Base-by-base conservation (phyloP, 2,113 vertebrate genomes). In the Reinhardtius hippoglossoides region DNA sequence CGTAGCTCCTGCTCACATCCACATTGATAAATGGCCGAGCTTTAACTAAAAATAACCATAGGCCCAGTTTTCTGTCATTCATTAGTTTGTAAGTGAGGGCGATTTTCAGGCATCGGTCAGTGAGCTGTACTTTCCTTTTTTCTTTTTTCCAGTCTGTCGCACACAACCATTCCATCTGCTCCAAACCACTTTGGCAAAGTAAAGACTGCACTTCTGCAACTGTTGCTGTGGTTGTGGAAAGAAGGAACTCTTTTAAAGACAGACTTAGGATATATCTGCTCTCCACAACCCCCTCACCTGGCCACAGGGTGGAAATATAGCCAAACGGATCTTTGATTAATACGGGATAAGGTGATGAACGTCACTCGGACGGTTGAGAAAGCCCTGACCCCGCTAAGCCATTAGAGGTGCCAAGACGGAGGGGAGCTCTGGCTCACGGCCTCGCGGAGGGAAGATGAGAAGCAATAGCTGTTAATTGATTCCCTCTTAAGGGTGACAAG, bases 381-480 rank as follows among this genome's bases (percentile, higher is more conserved):
- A 64, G 68, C 15, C n/a, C 23, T 74, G 75, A 70, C 52, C 57
- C 79, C 23, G 56, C 71, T 67, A 16, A 59, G 65, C 60, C 9
- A 1, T 14, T 37, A 70, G 40, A 63, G 20, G 40, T 60, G 76
- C 67, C 69, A 71, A 57, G 5, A 57, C 37, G 35, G 52, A 80
- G 64, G 12, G 50, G 24, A 69, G 72, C 37, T 76, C 68, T 76
- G 75, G 72, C 77, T 76, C 27, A 67, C 71, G 67, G 83, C 71
- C 59, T 66, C 42, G 16, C 52, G 61, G 59, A 76, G 66, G 65
- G 24, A 71, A 77, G 86, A 87, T 80, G 82, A 85, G 80, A 86
- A 74, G 70, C 13, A 56, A 82, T 77, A 76, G 78, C 13, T 35
- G 66, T 62, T 88, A 86, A 91, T 89, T 90, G 89, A 91, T 86